Base-by-base conservation (phyloP, 2,888 invertebrate genomes). In the Osmoderma eremita region DNA sequence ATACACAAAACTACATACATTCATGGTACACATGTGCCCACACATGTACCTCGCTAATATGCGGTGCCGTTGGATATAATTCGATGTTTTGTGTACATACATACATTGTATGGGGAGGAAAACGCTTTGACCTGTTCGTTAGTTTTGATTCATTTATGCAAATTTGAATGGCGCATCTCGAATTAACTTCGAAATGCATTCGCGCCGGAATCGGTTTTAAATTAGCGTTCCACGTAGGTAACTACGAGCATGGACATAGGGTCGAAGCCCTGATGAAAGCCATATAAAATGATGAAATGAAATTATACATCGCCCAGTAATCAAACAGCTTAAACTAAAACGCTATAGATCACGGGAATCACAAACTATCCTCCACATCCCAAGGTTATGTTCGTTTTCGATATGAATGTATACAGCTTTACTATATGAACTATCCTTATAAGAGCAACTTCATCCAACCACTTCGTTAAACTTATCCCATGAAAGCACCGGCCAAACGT, bases 141-240 rank as follows among this genome's bases (percentile, higher is more conserved):
- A 70, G 71, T 71, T 67, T 70, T 71, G 70, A 71, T 71, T 71
- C 74, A 75, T 76, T 74, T 74, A 75, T 75, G 74, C 73, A 76
- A 74, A 77, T 76, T 71, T 76, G 73, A 75, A 77, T 75, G 72
- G 74, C 74, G 42, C 75, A 77, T 77, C 73, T 67, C 71, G 71
- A 66, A 71, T 71, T 70, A 75, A 75, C 73, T 73, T 72, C 70
- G 70, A 72, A 70, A 65, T 71, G 71, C 71, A 69, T 66, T 54
- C 63, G 68, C 61, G 67, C 56, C 48, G 56, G 67, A 69, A 72
- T 70, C 67, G 63, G 67, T 70, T 70, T 72, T 70, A 70, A 71
- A 72, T 71, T 70, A 66, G 39, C 30, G 20, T 64, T 62, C 18
- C 45, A 54, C 58, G 58, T 15, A 56, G 13, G 30, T 53, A 53